Base-by-base conservation (phyloP, 2,113 vertebrate genomes). In the Riparia riparia region DNA sequence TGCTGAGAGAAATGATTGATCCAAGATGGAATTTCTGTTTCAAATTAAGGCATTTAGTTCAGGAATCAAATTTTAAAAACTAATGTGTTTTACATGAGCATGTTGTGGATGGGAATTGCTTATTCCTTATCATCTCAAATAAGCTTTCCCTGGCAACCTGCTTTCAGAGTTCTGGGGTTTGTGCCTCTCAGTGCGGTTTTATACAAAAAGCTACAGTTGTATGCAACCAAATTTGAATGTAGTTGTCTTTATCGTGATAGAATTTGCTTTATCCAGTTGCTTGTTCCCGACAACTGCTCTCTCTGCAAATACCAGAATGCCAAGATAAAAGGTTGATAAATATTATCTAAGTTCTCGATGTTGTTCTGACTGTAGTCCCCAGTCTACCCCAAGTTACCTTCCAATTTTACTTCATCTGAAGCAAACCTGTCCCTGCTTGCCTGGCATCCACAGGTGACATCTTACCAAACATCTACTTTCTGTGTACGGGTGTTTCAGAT, bases 381-480 rank as follows among this genome's bases (percentile, higher is more conserved):
- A 53, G 1, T 20, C 56, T 80, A 44, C n/a, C 37, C 60, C 9
- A 70, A 45, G 51, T 90, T 85, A 50, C 29, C 80, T 93, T 96
- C 54, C 58, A 28, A 54, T 87, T 54, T 9, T 83, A 69, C 83
- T 96, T 73, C 54, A 92, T 7, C 50, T 63, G 22, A 95, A 91
- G 51, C 72, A 80, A 95, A 93, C 53, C 76, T 95, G 69, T 97
- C 72, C 42, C 73, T 84, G 50, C 9, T 91, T 65, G 51, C 85
- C 90, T 95, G 37, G 63, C 8, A 78, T 74, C 96, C 64, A 96
- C 85, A 97, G 87, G 91, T 95, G 89, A 57, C 83, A 71, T 44
- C 19, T 83, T 95, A 61, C 37, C 80, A 82, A 91, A 92, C 68
- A 81, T 93, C 79, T 96, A 54, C 86, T 87, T 81, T 87, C 79